These are phyloP conservation scores for Pseudotriccus pelzelni DNA, from an alignment of 2,797 vertebrate genomes.

Conservation along the genomic window DNA sequence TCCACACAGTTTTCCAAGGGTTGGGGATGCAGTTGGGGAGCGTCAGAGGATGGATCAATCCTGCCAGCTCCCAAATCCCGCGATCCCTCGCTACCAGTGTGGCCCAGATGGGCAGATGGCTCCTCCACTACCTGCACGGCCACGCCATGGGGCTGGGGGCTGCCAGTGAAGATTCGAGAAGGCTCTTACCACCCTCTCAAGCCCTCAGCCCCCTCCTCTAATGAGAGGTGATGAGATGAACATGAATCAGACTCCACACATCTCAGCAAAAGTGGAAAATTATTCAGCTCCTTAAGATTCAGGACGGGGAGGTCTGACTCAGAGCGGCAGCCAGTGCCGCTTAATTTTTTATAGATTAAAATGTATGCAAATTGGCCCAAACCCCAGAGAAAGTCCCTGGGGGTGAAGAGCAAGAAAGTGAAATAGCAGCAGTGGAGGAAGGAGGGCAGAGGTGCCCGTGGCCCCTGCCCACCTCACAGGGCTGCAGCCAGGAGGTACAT, in stretches of 20 bases:
- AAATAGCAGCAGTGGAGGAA: slow-evolving; percentile 38
- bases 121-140: neutral
- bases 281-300: slow-evolving; percentile 80
- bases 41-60: neutral
- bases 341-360: slow-evolving; percentile 84
- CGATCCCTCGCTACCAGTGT: rapidly evolving
- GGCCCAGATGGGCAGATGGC: neutral
- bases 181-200: neutral
- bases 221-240: slow-evolving; percentile 63
- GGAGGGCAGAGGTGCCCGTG: neutral
- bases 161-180: neutral
- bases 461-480: neutral
- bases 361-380: slow-evolving; percentile 80
- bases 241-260: slow-evolving; percentile 73
- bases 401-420: slow-evolving; percentile 71
- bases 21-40: neutral
- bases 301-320: slow-evolving; percentile 77
- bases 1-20: neutral
- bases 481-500: neutral
- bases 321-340: slow-evolving; percentile 74
- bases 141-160: neutral
- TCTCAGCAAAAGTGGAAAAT: slow-evolving; percentile 74
- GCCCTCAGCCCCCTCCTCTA: slow-evolving; percentile 46
- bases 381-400: slow-evolving; percentile 79
- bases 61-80: neutral